Conservation (phyloP, 2,888 invertebrate genomes). For the Ophion costatus region DNA sequence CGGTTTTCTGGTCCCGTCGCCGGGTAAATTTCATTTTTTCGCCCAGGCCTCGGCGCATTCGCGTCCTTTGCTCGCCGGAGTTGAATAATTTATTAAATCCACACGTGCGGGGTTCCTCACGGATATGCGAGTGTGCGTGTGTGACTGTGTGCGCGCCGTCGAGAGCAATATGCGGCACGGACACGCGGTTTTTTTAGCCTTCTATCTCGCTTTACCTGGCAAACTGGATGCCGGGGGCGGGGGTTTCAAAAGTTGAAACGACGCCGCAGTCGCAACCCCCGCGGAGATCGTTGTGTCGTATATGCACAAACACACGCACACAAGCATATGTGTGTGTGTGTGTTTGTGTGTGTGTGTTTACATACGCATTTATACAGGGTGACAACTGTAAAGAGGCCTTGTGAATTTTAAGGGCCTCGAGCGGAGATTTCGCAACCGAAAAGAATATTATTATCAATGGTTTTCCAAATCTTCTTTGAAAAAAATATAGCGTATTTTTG, state of each 20-base stretch:
- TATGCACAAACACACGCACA: background rate
- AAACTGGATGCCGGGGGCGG: slow-evolving; percentile 43
- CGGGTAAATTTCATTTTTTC: slow-evolving; percentile 71
- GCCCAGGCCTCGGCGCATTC: slow-evolving; percentile 58
- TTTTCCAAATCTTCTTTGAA: too few relatives aligned
- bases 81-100: slow-evolving; percentile 77
- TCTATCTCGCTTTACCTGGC: background rate
- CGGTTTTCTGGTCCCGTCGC: slow-evolving; percentile 16
- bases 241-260: slow-evolving; percentile 74
- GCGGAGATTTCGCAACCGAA: too few relatives aligned
- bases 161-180: slow-evolving; percentile 42
- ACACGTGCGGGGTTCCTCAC: slow-evolving; percentile 65
- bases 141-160: slow-evolving; percentile 1
- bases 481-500: too few relatives aligned
- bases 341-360: too few relatives aligned
- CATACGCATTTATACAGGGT: too few relatives aligned
- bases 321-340: too few relatives aligned
- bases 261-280: slow-evolving; percentile 68
- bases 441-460: too few relatives aligned
- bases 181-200: slow-evolving; percentile 21
- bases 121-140: background rate
- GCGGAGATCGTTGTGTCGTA: slow-evolving; percentile 19
- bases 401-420: too few relatives aligned
- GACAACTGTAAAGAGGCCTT: too few relatives aligned
- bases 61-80: slow-evolving; percentile 57